A percentile compares a stretch with the other conserved stretches of the same genome.
These are phyloP conservation scores for Pomacea maculata DNA, from an alignment of 1,140 invertebrate species.

Conservation along the genomic window DNA sequence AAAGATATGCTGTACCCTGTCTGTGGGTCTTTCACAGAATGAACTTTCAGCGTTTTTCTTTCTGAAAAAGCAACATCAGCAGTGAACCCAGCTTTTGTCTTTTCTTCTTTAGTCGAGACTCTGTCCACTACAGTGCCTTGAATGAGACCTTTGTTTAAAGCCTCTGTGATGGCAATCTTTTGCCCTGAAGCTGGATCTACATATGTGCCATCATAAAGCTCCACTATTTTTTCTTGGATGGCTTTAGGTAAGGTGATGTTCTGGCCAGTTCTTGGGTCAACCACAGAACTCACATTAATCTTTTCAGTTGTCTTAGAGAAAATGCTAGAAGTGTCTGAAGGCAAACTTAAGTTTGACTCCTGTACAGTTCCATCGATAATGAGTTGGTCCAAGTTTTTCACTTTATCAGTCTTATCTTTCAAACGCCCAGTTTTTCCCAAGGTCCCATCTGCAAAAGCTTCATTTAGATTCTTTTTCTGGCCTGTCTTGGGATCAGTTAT, in stretches of 20 bases:
- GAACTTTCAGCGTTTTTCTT: slow-evolving; percentile 48
- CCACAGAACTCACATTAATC: slow-evolving; percentile 85
- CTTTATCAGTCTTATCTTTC: slow-evolving; percentile 77
- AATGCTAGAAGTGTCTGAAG: slow-evolving; percentile 85
- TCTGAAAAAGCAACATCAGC: slow-evolving; percentile 52
- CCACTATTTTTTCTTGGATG: slow-evolving; percentile 44
- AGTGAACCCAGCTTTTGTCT: slow-evolving; percentile 43
- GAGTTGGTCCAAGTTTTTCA: slow-evolving; percentile 81
- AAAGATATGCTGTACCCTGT: slow-evolving; percentile 69
- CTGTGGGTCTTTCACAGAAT: slow-evolving; percentile 79
- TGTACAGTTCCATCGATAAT: slow-evolving; percentile 73
- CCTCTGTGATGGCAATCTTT: slow-evolving; percentile 76
- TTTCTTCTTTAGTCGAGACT: slow-evolving; percentile 45
- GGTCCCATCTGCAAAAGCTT: slow-evolving; percentile 77
- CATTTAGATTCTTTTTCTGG: slow-evolving; percentile 36
- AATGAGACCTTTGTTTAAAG: slow-evolving; percentile 62
- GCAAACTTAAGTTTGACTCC: slow-evolving; percentile 79
- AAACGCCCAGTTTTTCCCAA: slow-evolving; percentile 85
- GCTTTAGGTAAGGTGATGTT: slow-evolving; percentile 71
- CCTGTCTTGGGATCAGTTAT: slow-evolving; percentile 76
- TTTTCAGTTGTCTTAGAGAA: slow-evolving; percentile 81
- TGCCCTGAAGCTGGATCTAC: slow-evolving; percentile 76
- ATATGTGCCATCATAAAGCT: slow-evolving; percentile 71
- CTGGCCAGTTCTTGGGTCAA: slow-evolving; percentile 79
- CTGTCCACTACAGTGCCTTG: slow-evolving; percentile 47